Percentiles rank a stretch among this genome's conserved stretches.
These are phyloP conservation scores for Amia ocellicauda DNA, from an alignment of 2,113 vertebrate genomes.

Conservation along the genomic window DNA sequence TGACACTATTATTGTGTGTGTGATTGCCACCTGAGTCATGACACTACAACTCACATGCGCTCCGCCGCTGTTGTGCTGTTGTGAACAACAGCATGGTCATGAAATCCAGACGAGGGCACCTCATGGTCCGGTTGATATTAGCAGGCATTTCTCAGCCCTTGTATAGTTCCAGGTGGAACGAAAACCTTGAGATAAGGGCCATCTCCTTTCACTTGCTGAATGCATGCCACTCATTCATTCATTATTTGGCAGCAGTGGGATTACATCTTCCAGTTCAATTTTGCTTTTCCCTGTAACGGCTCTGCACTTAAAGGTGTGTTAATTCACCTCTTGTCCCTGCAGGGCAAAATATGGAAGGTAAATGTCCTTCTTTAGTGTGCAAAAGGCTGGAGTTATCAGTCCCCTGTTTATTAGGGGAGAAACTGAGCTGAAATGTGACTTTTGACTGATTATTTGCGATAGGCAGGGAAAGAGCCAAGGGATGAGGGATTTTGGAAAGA, in stretches of 20 bases:
- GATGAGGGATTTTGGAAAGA: background rate
- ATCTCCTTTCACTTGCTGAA: background rate
- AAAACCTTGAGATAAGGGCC: background rate
- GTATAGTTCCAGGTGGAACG: too few relatives aligned
- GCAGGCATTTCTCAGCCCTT: too few relatives aligned
- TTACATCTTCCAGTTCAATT: slow-evolving; percentile 6
- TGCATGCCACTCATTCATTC: background rate
- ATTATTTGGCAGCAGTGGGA: slow-evolving; percentile 4
- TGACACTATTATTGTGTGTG: too few relatives aligned
- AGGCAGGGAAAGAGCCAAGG: background rate
- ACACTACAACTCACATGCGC: too few relatives aligned
- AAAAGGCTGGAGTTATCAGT: background rate
- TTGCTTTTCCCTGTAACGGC: background rate
- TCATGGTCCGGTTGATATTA: too few relatives aligned
- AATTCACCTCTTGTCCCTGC: background rate
- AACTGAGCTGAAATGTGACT: slow-evolving; percentile 4
- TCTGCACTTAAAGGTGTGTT: background rate
- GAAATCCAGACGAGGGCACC: too few relatives aligned
- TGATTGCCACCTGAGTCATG: too few relatives aligned
- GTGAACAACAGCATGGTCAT: too few relatives aligned
- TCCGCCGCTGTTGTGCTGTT: too few relatives aligned
- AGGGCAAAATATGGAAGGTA: background rate
- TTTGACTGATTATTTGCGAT: background rate
- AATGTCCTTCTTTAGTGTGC: background rate
- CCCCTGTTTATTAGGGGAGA: background rate